Base-by-base conservation (phyloP, 2,113 vertebrate species). In the Eira barbara region DNA sequence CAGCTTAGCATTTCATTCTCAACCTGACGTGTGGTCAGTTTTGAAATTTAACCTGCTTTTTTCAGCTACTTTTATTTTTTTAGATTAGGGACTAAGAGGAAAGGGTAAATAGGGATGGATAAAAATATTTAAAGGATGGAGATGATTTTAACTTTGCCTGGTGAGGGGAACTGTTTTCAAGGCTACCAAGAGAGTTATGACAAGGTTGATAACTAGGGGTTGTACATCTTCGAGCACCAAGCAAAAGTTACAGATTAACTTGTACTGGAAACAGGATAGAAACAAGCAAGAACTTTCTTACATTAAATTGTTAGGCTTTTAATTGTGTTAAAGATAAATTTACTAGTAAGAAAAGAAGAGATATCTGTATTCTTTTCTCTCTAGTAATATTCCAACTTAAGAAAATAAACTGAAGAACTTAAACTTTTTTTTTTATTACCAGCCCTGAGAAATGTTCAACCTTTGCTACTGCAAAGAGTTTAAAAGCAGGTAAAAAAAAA, bases 11-110 rank as follows among this genome's bases (percentile, higher is more conserved):
- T 67, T 42, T 69, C 57, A 61, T 90, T 94, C 21, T 94, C 67
- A 83, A 27, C 39, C 93, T 90, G 80, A 92, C 31, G 21, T 88
- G 15, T 87, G 76, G 74, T 84, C 93, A 91, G 29, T 96, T 92
- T 78, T 85, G 20, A 94, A 93, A 89, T 80, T 49, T 89, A 82
- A 57, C 15, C 83, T 63, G 42, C 52, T 74, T 80, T 91, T 80
- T 36, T 67, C 76, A 79, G 80, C 36, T 15, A 27, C 39, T 13
- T 65, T 52, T 57, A 82, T 83, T 79, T 13, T 13, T 42, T 74
- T 29, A 65, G 25, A 71, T 74, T 87, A 79, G 23, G 20, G 29
- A 96, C 34, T 83, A 79, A 92, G 74, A 69, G 65, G 29, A 97
- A 97, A 94, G 29, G 3, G 4, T 90, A 67, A 76, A 31, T 29